Conservation (phyloP, 2,888 invertebrate genomes). For the Oligia latruncula region DNA sequence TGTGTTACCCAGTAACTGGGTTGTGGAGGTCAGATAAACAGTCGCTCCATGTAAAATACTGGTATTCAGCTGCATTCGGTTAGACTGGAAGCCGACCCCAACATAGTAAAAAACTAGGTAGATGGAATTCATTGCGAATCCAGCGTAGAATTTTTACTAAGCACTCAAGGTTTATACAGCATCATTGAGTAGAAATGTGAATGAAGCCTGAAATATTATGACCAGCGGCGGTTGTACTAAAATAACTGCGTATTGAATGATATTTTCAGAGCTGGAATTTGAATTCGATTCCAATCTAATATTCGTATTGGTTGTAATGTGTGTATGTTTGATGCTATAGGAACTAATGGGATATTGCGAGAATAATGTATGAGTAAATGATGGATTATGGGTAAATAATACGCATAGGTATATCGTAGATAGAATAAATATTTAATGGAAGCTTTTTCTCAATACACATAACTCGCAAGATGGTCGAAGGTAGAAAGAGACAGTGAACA, state of each 20-base stretch:
- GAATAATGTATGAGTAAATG: not conserved
- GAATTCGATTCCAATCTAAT: slow-evolving; percentile 9
- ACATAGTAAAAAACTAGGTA: not conserved
- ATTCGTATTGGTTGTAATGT: not conserved
- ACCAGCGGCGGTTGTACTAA: not conserved
- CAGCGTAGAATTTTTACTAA: not conserved
- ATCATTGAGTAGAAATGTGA: slow-evolving; percentile 2
- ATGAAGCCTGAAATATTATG: slow-evolving; percentile 27
- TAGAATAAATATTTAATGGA: not conserved
- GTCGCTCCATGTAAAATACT: not conserved
- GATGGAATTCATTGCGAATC: slow-evolving; percentile 3
- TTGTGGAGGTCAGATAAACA: not conserved
- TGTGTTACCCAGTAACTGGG: not conserved
- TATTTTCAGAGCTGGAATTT: slow-evolving; percentile 12
- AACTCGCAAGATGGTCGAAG: not conserved
- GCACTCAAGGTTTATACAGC: slow-evolving; percentile 1
- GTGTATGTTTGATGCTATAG: not conserved
- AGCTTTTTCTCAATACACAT: not conserved
- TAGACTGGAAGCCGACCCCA: not conserved
- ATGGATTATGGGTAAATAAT: not conserved
- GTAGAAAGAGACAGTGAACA: not conserved
- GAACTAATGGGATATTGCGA: not conserved
- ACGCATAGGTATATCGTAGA: not conserved
- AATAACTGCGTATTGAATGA: slow-evolving; percentile 26
- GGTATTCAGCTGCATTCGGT: not conserved